These are phyloP conservation scores for Tinea semifulvella DNA, from an alignment of 2,888 invertebrate genomes.

Conservation along the genomic window DNA sequence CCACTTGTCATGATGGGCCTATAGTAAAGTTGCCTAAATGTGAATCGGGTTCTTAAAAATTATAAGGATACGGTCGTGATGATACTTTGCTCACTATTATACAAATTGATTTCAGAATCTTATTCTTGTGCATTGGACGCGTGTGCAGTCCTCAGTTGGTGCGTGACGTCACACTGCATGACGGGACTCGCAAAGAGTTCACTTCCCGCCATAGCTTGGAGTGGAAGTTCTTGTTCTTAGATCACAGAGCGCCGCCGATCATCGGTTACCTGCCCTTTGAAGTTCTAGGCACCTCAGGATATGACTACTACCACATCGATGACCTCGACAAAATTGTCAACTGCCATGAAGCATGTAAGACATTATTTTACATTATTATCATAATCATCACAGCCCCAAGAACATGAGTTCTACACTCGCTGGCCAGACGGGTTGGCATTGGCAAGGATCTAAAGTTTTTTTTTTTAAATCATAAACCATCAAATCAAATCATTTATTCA, in stretches of 20 bases:
- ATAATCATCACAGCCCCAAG: too few species aligned
- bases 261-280: constrained; percentile 95
- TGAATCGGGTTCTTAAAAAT: too few species aligned
- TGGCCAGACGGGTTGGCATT: too few species aligned
- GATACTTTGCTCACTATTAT: too few species aligned
- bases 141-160: constrained; percentile 84
- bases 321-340: constrained; percentile 87
- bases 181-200: constrained; percentile 83
- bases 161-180: constrained; percentile 84
- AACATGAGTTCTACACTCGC: too few species aligned
- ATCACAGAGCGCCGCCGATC: constrained; percentile 90
- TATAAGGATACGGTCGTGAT: too few species aligned
- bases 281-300: constrained; percentile 93
- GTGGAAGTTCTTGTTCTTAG: constrained; percentile 94
- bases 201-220: constrained; percentile 93
- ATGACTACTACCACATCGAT: constrained; percentile 95
- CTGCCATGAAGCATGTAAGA: constrained; percentile 89
- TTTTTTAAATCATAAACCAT: too few species aligned
- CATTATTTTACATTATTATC: too few species aligned
- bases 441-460: too few species aligned
- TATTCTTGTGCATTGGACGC: constrained; percentile 86
- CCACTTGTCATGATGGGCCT: too few species aligned
- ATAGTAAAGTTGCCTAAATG: too few species aligned
- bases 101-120: constrained; percentile 49
- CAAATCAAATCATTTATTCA: too few species aligned